Evolutionary conservation across 2,797 vertebrate species (phyloP).

Genomic region (Remorina albescens): DNA sequence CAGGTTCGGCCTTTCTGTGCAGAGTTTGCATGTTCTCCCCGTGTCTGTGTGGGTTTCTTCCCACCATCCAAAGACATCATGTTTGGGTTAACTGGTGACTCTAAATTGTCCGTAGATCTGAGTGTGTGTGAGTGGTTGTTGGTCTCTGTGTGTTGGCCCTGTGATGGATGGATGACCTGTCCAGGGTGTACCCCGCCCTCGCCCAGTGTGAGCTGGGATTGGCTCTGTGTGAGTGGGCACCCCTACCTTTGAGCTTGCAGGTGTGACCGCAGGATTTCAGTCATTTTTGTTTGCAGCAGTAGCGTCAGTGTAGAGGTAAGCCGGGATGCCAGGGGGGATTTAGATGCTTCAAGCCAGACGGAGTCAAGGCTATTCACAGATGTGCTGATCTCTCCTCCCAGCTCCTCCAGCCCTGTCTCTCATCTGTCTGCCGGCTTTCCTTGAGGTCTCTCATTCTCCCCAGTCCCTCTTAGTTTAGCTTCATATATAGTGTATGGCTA

Average conservation of each 20-base stretch:
- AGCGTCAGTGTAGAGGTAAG: slow-evolving; percentile 45
- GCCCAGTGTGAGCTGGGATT: no score
- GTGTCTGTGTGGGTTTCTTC: no score
- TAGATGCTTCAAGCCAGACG: slow-evolving; percentile 54
- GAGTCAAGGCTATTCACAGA: slow-evolving; percentile 56
- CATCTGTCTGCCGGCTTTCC: slow-evolving; percentile 68
- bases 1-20: no score
- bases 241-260: slow-evolving; percentile 6
- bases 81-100: no score
- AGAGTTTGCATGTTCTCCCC: no score
- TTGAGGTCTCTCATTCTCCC: slow-evolving; percentile 54
- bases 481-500: slow-evolving; percentile 75
- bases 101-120: no score
- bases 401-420: slow-evolving; percentile 40
- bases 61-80: no score
- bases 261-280: slow-evolving; percentile 32
- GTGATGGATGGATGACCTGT: no score
- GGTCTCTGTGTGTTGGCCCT: no score
- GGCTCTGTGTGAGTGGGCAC: no score
- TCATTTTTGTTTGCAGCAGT: slow-evolving; percentile 43
- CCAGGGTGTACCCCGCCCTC: no score
- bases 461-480: slow-evolving; percentile 72
- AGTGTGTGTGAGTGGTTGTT: no score
- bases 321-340: slow-evolving; percentile 51
- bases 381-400: slow-evolving; percentile 58